Evolutionary conservation across 1,140 invertebrate genomes (phyloP), one percentile per base, ranked within the genome.

Genomic region (Planococcus citri): DNA sequence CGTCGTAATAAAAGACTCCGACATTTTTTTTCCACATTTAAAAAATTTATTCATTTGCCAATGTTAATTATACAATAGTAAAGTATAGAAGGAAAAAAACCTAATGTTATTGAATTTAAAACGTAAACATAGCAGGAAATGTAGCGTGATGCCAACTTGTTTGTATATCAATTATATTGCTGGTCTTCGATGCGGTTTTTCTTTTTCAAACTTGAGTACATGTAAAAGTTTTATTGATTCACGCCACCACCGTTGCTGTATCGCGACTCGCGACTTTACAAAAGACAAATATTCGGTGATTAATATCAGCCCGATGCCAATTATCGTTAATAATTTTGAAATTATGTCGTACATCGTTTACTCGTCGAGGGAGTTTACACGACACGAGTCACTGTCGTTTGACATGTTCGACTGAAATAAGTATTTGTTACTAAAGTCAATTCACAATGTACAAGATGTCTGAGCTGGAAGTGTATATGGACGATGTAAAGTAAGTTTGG

Each of bases 111-210:
- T 17, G 41, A 51, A 51, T 51, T 51, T 51, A 51, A 4, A 51
- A 51, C n/a, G 41, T 51, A 51, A 51, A 51, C 41, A 51, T 51
- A 51, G 41, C 41, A 51, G 41, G 41, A 51, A 51, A 51, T 51
- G 41, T 51, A 51, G 41, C 41, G 41, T 51, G 41, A 51, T 51
- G 41, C 41, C 41, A 51, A 51, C 41, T 51, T 51, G 41, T 51
- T 51, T 51, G 41, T 51, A 51, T n/a, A 51, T 33, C 4, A 6
- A 33, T 51, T 51, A 51, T n/a, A 51, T 51, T 17, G 17, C 17
- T 51, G 41, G 12, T 51, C 17, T 4, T 51, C 41, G 17, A 51
- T 51, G 41, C 17, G 17, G 41, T 51, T 17, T 51, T 17, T 51
- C 17, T 33, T 51, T 51, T 17, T 17, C n/a, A 17, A 17, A 51